Base-by-base conservation (phyloP, 2,888 invertebrate species). In the Callimorpha dominula region DNA sequence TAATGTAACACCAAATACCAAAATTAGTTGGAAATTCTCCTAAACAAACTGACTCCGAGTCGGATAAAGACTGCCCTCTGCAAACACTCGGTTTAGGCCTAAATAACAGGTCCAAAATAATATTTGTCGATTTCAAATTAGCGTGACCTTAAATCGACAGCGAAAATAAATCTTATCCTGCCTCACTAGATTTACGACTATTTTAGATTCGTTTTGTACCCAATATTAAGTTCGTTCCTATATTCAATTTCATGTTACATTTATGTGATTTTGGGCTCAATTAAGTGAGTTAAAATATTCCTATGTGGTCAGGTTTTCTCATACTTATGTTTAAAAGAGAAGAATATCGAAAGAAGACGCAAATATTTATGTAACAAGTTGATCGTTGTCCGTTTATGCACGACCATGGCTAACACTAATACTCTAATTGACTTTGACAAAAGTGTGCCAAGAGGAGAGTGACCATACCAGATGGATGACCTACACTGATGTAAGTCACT, bases 11-110 rank as follows among this genome's bases (percentile, higher is more conserved):
- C 66, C 43, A 81, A 83, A 81, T 70, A 79, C 79, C 74, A 52
- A 81, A 83, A 83, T 81, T 81, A 75, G 84, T 74, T 73, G 57
- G 42, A 69, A 66, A 75, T 74, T 69, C 77, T 81, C 81, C 81
- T 81, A 81, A 83, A 83, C 81, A 81, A 81, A 83, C 84, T 60
- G 63, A 62, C 40, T 76, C 77, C 72, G 75, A 72, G 62, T 49
- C 68, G 65, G 81, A 74, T 74, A 65, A 75, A 71, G 71, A 70
- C 72, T 68, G 74, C 68, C 66, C 79, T 75, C 57, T 12, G 64
- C 75, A 83, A 81, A 83, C 69, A 83, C 67, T 74, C 66, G 72
- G 54, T 70, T 68, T 52, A 68, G 63, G 54, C 73, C 67, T 74
- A 50, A 74, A 64, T 80, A 69, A 71, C 65, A 72, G 50, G 20